These are phyloP conservation scores for Pogonocherus hispidulus DNA, from an alignment of 2,888 invertebrate genomes.

Conservation along the genomic window DNA sequence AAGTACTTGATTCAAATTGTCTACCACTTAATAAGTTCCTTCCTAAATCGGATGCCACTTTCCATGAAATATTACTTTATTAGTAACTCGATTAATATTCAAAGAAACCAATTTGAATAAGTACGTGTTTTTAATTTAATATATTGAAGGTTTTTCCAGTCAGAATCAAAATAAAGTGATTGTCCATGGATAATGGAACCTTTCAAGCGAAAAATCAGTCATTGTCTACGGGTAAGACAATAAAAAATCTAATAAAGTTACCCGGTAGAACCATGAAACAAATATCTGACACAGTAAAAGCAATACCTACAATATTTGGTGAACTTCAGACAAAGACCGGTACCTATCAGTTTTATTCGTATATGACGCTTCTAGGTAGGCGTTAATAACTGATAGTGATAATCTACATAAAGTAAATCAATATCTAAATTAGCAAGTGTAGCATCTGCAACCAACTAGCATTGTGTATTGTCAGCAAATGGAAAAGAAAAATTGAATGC, in stretches of 20 bases:
- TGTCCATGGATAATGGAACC: slow-evolving; percentile 5
- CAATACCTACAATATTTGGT: neutral
- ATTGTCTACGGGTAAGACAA: neutral
- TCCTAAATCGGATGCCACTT: slow-evolving; percentile 6
- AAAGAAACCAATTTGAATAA: slow-evolving; percentile 4
- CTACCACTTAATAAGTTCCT: slow-evolving; percentile 13
- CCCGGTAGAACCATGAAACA: neutral
- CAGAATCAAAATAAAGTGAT: neutral
- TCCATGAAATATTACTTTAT: neutral
- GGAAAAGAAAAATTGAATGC: neutral
- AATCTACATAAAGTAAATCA: slow-evolving; percentile 2
- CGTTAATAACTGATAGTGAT: neutral
- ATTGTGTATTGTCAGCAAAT: no score
- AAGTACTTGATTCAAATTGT: neutral
- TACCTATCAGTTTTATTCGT: neutral
- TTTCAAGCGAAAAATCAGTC: slow-evolving; percentile 3
- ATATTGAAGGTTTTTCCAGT: neutral
- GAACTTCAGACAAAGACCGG: slow-evolving; percentile 4
- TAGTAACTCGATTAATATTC: slow-evolving; percentile 2
- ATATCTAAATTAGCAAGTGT: neutral
- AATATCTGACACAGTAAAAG: neutral
- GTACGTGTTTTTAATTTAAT: slow-evolving; percentile 1
- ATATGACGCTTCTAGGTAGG: neutral
- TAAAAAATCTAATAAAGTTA: slow-evolving; percentile 1
- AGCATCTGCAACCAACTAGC: neutral